Conservation (phyloP, 2,113 vertebrate genomes). For the Jaculus jaculus region DNA sequence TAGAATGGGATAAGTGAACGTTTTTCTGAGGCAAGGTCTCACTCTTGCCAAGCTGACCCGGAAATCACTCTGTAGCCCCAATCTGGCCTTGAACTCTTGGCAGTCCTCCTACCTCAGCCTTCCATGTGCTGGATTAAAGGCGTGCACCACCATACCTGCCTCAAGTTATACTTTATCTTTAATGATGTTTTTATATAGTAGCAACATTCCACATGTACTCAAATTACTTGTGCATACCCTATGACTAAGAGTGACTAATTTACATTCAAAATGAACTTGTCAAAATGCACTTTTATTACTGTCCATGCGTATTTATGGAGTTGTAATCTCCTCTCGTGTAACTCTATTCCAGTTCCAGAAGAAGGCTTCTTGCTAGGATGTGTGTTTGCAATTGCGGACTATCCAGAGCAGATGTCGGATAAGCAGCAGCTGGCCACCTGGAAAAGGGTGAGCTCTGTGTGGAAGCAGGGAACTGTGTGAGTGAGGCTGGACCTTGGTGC, state of each 20-base stretch:
- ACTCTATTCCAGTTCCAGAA: conserved; percentile 90
- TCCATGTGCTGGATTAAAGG: too few relatives aligned
- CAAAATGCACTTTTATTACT: not conserved
- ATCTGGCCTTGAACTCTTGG: too few relatives aligned
- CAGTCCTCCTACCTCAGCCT: too few relatives aligned
- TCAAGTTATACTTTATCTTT: not conserved
- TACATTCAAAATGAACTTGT: fast-evolving
- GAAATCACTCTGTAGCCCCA: too few relatives aligned
- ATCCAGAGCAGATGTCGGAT: conserved; percentile 98
- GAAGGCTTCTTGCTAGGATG: conserved; percentile 95
- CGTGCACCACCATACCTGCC: too few relatives aligned
- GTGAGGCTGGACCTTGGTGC: not conserved
- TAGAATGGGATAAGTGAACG: not conserved
- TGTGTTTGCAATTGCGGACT: conserved; percentile 96
- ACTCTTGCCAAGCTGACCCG: too few relatives aligned
- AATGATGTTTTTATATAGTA: not conserved
- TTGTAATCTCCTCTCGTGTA: conserved; percentile 44
- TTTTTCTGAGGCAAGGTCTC: too few relatives aligned
- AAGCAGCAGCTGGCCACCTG: conserved; percentile 96
- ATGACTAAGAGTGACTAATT: fast-evolving
- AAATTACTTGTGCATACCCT: fast-evolving
- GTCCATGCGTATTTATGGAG: fast-evolving
- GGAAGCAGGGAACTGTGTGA: not conserved
- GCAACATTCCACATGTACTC: not conserved
- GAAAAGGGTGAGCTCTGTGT: conserved; percentile 90